Percentiles rank a stretch among this genome's conserved stretches.
Evolutionary conservation across 2,888 invertebrate genomes (phyloP).

Genomic region (Cerastis leucographa): DNA sequence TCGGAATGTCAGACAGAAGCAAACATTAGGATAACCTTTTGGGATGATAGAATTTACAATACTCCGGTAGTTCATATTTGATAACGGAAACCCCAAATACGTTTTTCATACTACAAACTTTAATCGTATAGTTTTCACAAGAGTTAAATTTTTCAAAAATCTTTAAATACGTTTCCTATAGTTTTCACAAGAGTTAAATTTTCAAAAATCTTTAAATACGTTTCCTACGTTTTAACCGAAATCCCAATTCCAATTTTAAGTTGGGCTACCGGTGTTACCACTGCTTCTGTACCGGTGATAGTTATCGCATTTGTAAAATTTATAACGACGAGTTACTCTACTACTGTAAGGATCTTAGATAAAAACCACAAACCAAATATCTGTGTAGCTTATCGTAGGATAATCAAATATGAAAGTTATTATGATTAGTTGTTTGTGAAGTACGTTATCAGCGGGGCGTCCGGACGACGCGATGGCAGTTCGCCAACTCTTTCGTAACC

Average conservation of each 20-base stretch:
- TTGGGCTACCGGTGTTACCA: background rate
- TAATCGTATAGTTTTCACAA: background rate
- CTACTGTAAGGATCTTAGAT: slow-evolving; percentile 10
- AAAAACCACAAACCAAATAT: slow-evolving; percentile 13
- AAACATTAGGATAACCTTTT: background rate
- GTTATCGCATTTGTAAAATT: background rate
- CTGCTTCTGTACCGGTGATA: background rate
- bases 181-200: background rate
- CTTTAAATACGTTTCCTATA: background rate
- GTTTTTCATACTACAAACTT: background rate
- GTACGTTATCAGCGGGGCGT: slow-evolving; percentile 67
- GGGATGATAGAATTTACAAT: background rate
- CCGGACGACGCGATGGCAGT: slow-evolving; percentile 79
- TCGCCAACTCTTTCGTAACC: slow-evolving; percentile 88
- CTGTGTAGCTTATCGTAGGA: slow-evolving; percentile 32
- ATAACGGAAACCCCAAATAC: background rate
- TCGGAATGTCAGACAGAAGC: background rate
- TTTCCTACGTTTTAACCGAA: background rate
- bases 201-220: background rate
- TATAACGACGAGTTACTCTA: slow-evolving; percentile 7
- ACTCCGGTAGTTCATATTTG: background rate
- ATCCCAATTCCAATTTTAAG: background rate
- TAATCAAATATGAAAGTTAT: slow-evolving; percentile 52
- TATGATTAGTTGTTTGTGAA: slow-evolving; percentile 43
- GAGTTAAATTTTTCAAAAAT: background rate